phyloP scores from a whole-genome alignment of 2,113 vertebrate species.

The Melanotaenia duboulayi region DNA sequence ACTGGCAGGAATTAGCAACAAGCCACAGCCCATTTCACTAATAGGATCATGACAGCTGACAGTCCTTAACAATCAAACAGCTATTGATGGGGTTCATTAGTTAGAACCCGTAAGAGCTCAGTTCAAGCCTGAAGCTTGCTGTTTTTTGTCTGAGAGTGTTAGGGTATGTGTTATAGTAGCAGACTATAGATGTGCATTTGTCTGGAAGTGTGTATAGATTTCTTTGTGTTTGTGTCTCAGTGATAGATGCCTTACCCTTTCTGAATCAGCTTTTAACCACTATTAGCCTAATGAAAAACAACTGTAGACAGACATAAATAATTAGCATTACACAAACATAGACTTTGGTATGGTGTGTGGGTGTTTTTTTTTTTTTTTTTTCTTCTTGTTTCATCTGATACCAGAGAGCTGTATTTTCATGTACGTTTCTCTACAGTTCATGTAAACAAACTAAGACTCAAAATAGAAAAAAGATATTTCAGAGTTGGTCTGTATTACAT shows the following conservation, averaged over 20 bases:
- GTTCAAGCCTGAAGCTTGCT: conserved; percentile 8
- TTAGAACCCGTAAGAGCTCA: conserved; percentile 60
- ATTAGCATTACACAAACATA: conserved; percentile 53
- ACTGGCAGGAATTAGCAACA: conserved; percentile 57
- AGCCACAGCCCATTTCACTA: conserved; percentile 67
- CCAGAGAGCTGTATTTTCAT: conserved; percentile 2
- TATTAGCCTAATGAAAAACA: conserved; percentile 78
- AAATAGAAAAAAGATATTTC: conserved; percentile 13
- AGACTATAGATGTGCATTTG: conserved; percentile 12
- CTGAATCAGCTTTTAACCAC: conserved; percentile 73
- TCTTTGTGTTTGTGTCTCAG: conserved; percentile 59
- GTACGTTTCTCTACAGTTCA: background rate
- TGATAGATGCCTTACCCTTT: conserved; percentile 67
- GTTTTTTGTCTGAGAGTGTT: conserved; percentile 19
- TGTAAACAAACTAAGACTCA: conserved; percentile 18
- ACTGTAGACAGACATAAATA: conserved; percentile 65
- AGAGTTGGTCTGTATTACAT: background rate
- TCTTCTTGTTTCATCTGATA: background rate
- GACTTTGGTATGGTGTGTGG: conserved; percentile 16
- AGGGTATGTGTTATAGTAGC: background rate
- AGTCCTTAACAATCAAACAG: conserved; percentile 67
- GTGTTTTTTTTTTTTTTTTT: background rate
- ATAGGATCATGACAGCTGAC: conserved; percentile 72
- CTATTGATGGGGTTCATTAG: conserved; percentile 72
- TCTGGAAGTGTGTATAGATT: conserved; percentile 53